phyloP scores from a whole-genome alignment of 2,113 vertebrate genomes.

The Sterrhoptilus dennistouni region DNA sequence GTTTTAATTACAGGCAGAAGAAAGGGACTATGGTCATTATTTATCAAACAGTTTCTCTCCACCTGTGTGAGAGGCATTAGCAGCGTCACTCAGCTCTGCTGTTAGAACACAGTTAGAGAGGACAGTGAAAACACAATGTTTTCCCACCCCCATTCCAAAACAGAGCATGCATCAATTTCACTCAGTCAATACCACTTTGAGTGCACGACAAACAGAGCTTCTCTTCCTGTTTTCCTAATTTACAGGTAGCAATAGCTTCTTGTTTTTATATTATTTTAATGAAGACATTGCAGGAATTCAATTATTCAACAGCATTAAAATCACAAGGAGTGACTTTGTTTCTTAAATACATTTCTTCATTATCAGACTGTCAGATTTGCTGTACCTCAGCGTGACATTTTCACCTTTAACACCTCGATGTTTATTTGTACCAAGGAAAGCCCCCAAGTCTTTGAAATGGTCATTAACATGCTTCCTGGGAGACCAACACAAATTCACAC shows the following conservation, averaged over 20 bases:
- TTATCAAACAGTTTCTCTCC: background rate
- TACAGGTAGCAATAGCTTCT: background rate
- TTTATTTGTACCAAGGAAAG: background rate
- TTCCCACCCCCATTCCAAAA: background rate
- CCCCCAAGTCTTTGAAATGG: background rate
- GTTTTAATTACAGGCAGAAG: background rate
- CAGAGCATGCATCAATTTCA: background rate
- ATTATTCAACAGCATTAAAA: background rate
- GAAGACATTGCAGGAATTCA: background rate
- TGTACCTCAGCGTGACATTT: background rate
- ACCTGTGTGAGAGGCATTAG: background rate
- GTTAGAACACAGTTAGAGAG: background rate
- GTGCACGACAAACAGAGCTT: background rate
- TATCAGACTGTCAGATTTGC: background rate
- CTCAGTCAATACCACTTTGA: background rate
- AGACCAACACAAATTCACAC: background rate
- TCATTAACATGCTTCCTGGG: slow-evolving; percentile 16
- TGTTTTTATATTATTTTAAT: background rate
- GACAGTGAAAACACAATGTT: background rate
- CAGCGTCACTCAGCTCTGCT: background rate
- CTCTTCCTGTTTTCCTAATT: background rate
- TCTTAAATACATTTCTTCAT: background rate
- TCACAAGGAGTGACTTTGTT: background rate
- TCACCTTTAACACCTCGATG: background rate
- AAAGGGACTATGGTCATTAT: background rate